Conservation (phyloP, 1,140 invertebrate species). For the Conus betulinus region DNA sequence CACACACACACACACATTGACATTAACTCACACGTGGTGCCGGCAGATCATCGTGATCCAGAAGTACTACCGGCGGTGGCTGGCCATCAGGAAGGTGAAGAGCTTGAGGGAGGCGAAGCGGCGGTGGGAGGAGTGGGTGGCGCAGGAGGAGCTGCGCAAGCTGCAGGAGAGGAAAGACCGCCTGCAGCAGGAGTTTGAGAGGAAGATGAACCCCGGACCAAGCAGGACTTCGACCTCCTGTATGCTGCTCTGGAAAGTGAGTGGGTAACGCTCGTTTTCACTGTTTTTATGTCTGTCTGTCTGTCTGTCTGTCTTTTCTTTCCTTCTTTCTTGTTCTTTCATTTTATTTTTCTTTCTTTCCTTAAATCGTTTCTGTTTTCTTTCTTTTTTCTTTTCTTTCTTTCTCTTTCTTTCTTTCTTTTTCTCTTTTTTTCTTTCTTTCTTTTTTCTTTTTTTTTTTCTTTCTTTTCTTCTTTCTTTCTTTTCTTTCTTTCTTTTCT, state of each 20-base stretch:
- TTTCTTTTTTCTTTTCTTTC: too few species aligned
- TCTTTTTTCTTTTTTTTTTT: too few species aligned
- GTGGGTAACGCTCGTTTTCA: constrained; percentile 19
- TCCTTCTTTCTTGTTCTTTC: too few species aligned
- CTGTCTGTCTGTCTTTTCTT: not conserved
- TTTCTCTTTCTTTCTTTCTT: too few species aligned
- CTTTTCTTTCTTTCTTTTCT: too few species aligned
- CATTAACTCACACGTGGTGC: not conserved
- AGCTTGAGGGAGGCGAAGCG: constrained; percentile 68
- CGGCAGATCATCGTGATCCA: constrained; percentile 65
- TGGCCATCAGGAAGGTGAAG: constrained; percentile 63
- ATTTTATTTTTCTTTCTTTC: too few species aligned
- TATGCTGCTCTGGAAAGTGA: constrained; percentile 75
- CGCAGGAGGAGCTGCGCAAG: constrained; percentile 68
- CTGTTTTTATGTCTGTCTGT: not conserved
- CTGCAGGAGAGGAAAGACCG: constrained; percentile 73
- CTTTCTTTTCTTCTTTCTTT: too few species aligned
- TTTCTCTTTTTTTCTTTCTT: too few species aligned
- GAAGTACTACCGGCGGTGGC: constrained; percentile 68
- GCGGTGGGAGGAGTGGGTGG: constrained; percentile 70
- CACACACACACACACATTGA: too few species aligned
- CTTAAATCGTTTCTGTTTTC: too few species aligned
- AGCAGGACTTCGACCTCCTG: constrained; percentile 75
- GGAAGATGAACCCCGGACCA: constrained; percentile 64
- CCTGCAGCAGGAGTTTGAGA: constrained; percentile 72